Conservation (phyloP, 2,888 invertebrate genomes). For the Mimachlamys varia region DNA sequence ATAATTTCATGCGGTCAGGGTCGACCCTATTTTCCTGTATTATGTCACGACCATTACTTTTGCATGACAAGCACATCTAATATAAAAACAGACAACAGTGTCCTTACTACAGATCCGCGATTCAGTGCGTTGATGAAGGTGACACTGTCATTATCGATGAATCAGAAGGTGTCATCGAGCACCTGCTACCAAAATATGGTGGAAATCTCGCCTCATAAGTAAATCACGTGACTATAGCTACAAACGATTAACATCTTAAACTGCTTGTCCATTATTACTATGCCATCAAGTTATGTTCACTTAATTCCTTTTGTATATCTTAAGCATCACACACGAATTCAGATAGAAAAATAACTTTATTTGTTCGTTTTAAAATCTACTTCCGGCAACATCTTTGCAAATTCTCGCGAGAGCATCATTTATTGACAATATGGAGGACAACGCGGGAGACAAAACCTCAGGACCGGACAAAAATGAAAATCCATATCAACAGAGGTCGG, state of each 20-base stretch:
- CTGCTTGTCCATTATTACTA: neutral
- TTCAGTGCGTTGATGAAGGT: neutral
- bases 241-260: neutral
- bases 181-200: constrained; percentile 54
- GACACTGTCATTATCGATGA: constrained; percentile 43
- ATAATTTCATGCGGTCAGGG: constrained; percentile 33
- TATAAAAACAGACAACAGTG: neutral
- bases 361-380: neutral
- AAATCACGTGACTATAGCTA: constrained; percentile 49
- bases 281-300: neutral
- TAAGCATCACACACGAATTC: neutral
- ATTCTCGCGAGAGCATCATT: constrained; percentile 46
- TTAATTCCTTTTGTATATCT: neutral
- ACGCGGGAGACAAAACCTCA: constrained; percentile 53
- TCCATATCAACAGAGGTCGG: neutral
- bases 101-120: neutral
- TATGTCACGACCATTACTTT: constrained; percentile 18
- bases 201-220: constrained; percentile 52
- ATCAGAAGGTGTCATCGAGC: constrained; percentile 46
- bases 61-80: neutral
- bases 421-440: constrained; percentile 56
- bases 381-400: constrained; percentile 17
- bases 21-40: constrained; percentile 21
- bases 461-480: constrained; percentile 23
- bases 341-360: neutral